Conservation (phyloP, 2,888 invertebrate genomes). For the Yponomeuta malinellus region DNA sequence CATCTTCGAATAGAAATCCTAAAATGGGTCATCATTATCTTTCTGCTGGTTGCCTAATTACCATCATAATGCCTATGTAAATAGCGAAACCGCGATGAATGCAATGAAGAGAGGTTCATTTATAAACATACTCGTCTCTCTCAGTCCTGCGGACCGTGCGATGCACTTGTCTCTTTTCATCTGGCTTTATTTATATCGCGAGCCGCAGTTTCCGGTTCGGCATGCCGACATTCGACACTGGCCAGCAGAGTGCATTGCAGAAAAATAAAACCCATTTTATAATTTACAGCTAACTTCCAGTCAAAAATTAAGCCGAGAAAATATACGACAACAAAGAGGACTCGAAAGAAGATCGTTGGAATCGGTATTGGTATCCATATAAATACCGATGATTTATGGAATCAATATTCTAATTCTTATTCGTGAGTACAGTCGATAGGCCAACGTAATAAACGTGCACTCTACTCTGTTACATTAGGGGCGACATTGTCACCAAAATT, state of each 20-base stretch:
- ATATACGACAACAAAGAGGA: background rate
- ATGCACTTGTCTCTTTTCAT: conserved; percentile 16
- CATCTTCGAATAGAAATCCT: conserved; percentile 9
- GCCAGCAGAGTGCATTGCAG: conserved; percentile 38
- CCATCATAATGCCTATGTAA: conserved; percentile 31
- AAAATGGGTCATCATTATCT: conserved; percentile 19
- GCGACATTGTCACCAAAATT: too few species aligned
- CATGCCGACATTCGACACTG: conserved; percentile 38
- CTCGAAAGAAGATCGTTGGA: background rate
- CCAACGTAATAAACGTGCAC: too few species aligned
- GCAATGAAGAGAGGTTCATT: conserved; percentile 4
- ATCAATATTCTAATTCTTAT: too few species aligned
- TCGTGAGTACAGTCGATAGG: too few species aligned
- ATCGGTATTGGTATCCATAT: too few species aligned
- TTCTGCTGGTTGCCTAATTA: conserved; percentile 38
- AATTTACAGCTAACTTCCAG: background rate
- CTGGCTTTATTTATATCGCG: conserved; percentile 57
- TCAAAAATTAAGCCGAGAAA: background rate
- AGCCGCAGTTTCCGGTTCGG: conserved; percentile 61
- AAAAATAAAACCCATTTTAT: conserved; percentile 37
- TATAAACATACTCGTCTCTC: conserved; percentile 36
- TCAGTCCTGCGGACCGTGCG: conserved; percentile 26
- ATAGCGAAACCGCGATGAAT: conserved; percentile 32
- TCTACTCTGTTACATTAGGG: too few species aligned
- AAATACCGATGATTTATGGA: too few species aligned